Evolutionary conservation across 2,113 vertebrate genomes (phyloP), one percentile per base, ranked within the genome.

Genomic region (Hippocampus comes): DNA sequence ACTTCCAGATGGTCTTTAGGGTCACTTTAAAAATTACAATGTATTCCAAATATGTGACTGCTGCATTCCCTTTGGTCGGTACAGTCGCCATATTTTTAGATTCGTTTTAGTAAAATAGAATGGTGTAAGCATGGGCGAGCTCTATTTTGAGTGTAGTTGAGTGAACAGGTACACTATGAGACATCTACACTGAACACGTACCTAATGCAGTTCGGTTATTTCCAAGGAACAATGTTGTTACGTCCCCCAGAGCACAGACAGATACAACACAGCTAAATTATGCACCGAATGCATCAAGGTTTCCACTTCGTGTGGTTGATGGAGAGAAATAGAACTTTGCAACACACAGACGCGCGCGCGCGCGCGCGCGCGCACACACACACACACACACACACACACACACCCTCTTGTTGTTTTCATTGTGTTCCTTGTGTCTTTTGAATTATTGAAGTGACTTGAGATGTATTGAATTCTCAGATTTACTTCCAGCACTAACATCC

Each of bases 401-500:
- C 79, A 73, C 61, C 60, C 63, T 72, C 75, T 82, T 80, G 87
- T 89, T 78, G 34, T 88, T 83, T 86, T 78, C 66, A 57, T 81
- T 83, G 87, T 85, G 81, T 81, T 85, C 46, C 72, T 71, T 49
- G 68, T 88, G 79, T 84, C 82, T 83, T 71, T 38, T 89, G 78
- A 91, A 91, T 91, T 88, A 89, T 91, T 84, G 82, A 91, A 75
- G 81, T 78, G 77, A 21, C 78, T 66, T 10, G 86, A 91, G 81
- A 84, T 82, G 82, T 83, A 74, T 69, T 82, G 79, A 80, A 88
- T 84, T 80, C 87, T 88, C 86, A 82, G 76, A 85, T 88, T 89
- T 89, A 89, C 86, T 89, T 88, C 61, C 73, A 84, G 88, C 81
- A 84, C 88, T 89, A 77, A 84, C 60, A 46, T 75, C 75, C 71